Conservation (phyloP, 2,113 vertebrate species). For the Pelvicachromis taeniatus region DNA sequence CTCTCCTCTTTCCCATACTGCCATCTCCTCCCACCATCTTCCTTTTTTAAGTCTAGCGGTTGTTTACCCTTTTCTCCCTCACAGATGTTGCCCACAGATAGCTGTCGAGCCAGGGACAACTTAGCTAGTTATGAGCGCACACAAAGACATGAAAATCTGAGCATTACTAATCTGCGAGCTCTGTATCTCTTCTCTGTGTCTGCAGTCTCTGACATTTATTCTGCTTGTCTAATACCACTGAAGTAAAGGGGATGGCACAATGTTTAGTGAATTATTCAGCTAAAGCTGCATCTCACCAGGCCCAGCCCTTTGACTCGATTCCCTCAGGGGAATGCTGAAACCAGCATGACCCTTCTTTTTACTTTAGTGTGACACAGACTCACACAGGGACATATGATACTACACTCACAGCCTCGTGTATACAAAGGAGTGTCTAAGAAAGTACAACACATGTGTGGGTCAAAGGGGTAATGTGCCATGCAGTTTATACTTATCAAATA, state of each 20-base stretch:
- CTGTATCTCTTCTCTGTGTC: conserved; percentile 5
- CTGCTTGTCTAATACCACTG: conserved; percentile 1
- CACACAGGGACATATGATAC: neutral
- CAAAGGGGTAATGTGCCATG: neutral
- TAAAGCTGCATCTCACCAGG: conserved; percentile 3
- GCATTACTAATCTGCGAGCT: conserved; percentile 2
- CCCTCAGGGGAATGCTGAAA: conserved; percentile 6
- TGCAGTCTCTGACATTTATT: neutral
- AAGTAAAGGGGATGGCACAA: conserved; percentile 26
- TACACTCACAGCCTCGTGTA: neutral
- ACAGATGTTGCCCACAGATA: conserved; percentile 12
- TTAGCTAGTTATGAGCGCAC: conserved; percentile 5
- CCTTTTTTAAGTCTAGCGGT: neutral
- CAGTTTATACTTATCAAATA: neutral
- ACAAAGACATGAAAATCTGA: conserved; percentile 9
- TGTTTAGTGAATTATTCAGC: conserved; percentile 59
- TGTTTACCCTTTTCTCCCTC: neutral
- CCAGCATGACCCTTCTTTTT: neutral
- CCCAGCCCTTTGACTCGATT: conserved; percentile 2
- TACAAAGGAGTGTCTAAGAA: neutral
- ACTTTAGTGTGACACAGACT: neutral
- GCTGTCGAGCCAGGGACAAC: neutral
- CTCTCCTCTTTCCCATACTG: neutral
- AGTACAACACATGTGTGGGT: neutral
- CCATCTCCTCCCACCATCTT: neutral